These are phyloP conservation scores for Pteronura brasiliensis DNA, from an alignment of 2,113 vertebrate genomes.

Conservation along the genomic window DNA sequence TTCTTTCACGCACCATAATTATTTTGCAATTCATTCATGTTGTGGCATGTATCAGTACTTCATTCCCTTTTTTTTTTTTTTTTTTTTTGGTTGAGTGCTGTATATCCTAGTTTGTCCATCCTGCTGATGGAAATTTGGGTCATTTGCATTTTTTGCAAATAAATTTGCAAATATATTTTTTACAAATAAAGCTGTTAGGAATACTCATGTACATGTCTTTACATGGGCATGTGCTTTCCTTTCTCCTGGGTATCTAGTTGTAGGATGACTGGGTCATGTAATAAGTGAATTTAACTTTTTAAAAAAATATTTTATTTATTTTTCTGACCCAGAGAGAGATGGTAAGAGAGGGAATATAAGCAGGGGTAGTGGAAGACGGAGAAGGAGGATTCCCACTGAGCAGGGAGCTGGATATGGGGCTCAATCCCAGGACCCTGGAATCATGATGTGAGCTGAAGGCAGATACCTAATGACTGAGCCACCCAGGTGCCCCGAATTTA, in stretches of 20 bases:
- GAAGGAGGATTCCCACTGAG: no score
- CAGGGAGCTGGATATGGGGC: no score
- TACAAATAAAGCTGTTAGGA: slow-evolving; percentile 20
- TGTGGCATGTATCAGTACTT: background rate
- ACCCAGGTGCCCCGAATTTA: background rate
- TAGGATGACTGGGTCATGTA: background rate
- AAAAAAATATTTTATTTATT: no score
- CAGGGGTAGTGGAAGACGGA: no score
- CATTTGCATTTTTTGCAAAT: background rate
- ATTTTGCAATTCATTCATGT: background rate
- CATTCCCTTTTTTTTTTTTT: background rate
- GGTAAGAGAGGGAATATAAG: no score
- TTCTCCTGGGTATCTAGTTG: background rate
- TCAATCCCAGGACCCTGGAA: no score
- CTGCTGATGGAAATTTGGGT: background rate
- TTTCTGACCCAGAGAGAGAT: no score
- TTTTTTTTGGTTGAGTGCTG: background rate
- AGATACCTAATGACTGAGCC: no score
- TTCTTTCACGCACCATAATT: background rate
- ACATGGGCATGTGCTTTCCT: background rate
- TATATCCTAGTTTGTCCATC: background rate
- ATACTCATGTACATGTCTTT: background rate
- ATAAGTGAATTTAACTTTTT: background rate
- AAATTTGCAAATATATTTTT: no score
- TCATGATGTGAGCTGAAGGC: no score